phyloP scores from a whole-genome alignment of 1,140 invertebrate genomes.

The Penaeus japonicus region DNA sequence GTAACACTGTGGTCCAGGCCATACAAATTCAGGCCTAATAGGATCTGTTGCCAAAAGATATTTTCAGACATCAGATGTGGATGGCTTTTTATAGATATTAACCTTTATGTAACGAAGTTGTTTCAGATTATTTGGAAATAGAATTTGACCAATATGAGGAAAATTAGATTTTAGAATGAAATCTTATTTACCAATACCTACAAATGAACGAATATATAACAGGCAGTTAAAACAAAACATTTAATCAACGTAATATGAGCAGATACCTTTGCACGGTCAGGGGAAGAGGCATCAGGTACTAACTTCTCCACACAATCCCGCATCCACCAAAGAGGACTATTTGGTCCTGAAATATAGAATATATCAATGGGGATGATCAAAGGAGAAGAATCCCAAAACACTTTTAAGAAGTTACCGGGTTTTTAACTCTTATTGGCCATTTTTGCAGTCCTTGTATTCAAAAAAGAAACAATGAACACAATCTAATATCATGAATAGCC shows the following conservation, averaged over 20 bases:
- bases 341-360: conserved; percentile 70
- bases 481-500: no score
- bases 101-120: no score
- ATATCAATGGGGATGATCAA: background rate
- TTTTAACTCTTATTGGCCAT: no score
- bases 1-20: conserved; percentile 84
- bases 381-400: background rate
- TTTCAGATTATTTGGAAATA: no score
- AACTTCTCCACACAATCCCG: conserved; percentile 78
- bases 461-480: no score
- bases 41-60: conserved; percentile 71
- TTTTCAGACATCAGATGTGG: no score
- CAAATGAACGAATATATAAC: background rate
- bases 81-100: no score
- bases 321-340: conserved; percentile 87
- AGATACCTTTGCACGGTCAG: conserved; percentile 47
- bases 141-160: no score
- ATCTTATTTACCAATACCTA: no score
- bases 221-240: background rate
- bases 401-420: background rate
- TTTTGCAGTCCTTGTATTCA: no score
- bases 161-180: no score
- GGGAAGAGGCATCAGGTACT: conserved; percentile 65
- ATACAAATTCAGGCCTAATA: conserved; percentile 93
- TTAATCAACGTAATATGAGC: background rate